Base-by-base conservation (phyloP, 2,797 vertebrate genomes). In the Loriculus beryllinus region DNA sequence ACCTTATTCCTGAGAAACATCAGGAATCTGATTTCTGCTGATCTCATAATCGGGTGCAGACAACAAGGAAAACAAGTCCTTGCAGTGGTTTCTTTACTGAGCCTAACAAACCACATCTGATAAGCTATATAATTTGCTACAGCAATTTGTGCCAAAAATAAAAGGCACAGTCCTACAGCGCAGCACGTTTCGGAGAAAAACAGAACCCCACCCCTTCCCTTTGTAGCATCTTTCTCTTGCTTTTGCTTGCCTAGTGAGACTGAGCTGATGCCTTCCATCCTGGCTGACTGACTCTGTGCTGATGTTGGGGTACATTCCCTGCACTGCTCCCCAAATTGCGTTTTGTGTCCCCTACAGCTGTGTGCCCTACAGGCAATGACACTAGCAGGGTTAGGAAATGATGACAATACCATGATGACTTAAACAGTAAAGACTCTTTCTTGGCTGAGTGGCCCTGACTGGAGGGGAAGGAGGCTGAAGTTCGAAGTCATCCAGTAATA, bases 131-230 rank as follows among this genome's bases (percentile, higher is more conserved):
- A 98, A 98, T 98, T 98, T 98, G 97, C 97, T 97, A 72, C 94
- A 97, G 97, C 96, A 97, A 97, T 97, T 97, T 97, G 97, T 97
- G 97, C 98, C 98, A 98, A 98, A 98, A 98, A 98, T 97, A 98
- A 97, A 97, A 98, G 97, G 90, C 97, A 94, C 85, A 95, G 96
- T 97, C 96, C 95, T 98, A 97, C 95, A 97, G 97, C 70, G 95
- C 96, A 92, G 79, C 95, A 97, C 69, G 92, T 97, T 98, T 98
- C 96, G 97, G 96, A 97, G 97, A 97, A 98, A 98, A 97, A 97
- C 97, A 96, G 57, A 97, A 96, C 96, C 92, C 96, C 59, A 88
- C 95, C 97, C 96, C 92, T 92, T 92, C 91, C 92, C 95, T 97
- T 95, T 96, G 86, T 82, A 95, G 80, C 85, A 95, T 96, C 92